Conservation (phyloP, 2,113 vertebrate species). For the Crotalus helleri region DNA sequence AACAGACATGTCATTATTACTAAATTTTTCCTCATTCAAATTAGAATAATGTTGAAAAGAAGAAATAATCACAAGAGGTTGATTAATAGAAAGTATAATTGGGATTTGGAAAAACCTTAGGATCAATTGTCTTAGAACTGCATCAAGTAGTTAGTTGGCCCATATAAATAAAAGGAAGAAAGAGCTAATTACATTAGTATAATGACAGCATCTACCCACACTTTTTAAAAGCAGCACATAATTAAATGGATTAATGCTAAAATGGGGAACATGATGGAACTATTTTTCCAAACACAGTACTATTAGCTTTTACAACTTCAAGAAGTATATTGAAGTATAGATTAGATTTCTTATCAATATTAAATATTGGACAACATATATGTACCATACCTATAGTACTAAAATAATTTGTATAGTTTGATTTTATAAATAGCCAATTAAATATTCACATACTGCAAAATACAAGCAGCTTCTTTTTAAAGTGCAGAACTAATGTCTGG, state of each 20-base stretch:
- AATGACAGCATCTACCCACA: neutral
- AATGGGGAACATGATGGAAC: neutral
- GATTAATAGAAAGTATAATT: neutral
- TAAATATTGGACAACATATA: neutral
- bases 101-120: neutral
- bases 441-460: neutral
- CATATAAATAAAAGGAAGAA: neutral
- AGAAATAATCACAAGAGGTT: neutral
- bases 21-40: neutral
- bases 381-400: neutral
- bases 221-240: neutral
- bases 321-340: neutral
- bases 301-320: neutral
- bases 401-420: neutral
- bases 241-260: neutral
- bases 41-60: neutral
- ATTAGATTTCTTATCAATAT: neutral
- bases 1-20: neutral
- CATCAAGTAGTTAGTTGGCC: neutral
- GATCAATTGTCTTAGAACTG: neutral
- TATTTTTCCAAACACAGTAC: neutral
- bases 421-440: neutral
- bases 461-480: neutral
- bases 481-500: neutral
- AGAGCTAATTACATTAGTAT: neutral